Evolutionary conservation across 2,113 vertebrate species (phyloP), one percentile per base, ranked within the genome.

Genomic region (Sebastes schlegelii): DNA sequence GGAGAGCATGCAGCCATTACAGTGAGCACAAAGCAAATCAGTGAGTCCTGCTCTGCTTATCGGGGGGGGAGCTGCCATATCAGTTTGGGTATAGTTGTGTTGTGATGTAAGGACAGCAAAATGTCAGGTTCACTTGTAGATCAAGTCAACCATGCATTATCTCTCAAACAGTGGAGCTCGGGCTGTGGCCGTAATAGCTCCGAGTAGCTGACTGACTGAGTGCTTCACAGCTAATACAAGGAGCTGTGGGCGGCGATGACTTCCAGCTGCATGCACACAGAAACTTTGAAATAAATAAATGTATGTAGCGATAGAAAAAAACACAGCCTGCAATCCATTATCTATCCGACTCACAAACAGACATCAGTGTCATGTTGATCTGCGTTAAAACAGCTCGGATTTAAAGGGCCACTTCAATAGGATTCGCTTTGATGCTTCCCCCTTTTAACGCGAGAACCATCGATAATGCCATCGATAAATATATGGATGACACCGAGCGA

Each of bases 101-200:
- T 88, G 89, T 94, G 92, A 95, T 93, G 94, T 93, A 93, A 92
- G 89, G 89, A 91, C 85, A 84, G 90, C 84, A 69, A 92, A 92
- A 95, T 94, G 94, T 94, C 95, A 95, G 93, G 92, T 95, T 95
- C 94, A 94, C 94, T 94, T 93, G 92, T 94, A 94, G 94, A 95
- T 95, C 94, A 95, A 95, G 94, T 94, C 93, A 90, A 93, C 93
- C 94, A 92, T 93, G 94, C 92, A 94, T 95, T 95, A 96, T 94
- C 92, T 92, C 84, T 82, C 86, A 79, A 92, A 92, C 87, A 91
- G 92, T 85, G 84, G 78, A 87, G 90, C 90, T 92, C 55, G 80
- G 34, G 89, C 91, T 86, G 89, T 85, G 75, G 88, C 92, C 89
- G 79, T 85, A 80, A 86, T 82, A 91, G 86, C 88, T 81, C 83